Evolutionary conservation across 2,888 invertebrate species (phyloP).

Genomic region (Arge pagana): DNA sequence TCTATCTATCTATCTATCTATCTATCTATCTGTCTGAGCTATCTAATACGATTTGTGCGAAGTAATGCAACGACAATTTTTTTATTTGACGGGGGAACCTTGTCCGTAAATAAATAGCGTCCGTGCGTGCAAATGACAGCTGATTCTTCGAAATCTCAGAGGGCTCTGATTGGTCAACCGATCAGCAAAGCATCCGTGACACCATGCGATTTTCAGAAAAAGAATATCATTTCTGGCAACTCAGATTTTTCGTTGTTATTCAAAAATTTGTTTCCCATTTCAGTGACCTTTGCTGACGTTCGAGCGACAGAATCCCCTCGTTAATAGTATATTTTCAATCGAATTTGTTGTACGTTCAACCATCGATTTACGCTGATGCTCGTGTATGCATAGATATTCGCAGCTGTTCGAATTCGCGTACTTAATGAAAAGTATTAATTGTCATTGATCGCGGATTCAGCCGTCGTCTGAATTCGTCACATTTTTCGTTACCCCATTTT

Average conservation of each 20-base stretch:
- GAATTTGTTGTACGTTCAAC: constrained; percentile 8
- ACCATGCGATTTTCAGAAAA: constrained; percentile 29
- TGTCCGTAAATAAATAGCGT: too few species aligned
- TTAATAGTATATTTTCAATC: constrained; percentile 9
- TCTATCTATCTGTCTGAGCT: too few species aligned
- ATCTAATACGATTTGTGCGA: too few species aligned
- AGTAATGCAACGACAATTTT: too few species aligned
- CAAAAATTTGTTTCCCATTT: constrained; percentile 25
- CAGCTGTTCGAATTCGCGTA: constrained; percentile 5
- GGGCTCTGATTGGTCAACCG: background rate
- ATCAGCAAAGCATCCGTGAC: constrained; percentile 13
- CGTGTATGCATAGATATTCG: background rate
- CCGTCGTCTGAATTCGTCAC: background rate
- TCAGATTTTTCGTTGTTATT: constrained; percentile 30
- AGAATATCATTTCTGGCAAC: constrained; percentile 29
- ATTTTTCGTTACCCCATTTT: constrained; percentile 6
- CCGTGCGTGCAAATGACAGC: too few species aligned
- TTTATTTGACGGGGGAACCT: too few species aligned
- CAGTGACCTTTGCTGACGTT: constrained; percentile 15
- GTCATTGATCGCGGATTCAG: background rate
- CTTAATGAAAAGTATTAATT: background rate
- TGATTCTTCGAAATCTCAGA: too few species aligned
- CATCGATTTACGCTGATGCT: background rate
- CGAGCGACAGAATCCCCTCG: background rate
- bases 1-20: too few species aligned